Conservation (phyloP, 2,888 invertebrate genomes). For the Callyntrura guangdongensis region DNA sequence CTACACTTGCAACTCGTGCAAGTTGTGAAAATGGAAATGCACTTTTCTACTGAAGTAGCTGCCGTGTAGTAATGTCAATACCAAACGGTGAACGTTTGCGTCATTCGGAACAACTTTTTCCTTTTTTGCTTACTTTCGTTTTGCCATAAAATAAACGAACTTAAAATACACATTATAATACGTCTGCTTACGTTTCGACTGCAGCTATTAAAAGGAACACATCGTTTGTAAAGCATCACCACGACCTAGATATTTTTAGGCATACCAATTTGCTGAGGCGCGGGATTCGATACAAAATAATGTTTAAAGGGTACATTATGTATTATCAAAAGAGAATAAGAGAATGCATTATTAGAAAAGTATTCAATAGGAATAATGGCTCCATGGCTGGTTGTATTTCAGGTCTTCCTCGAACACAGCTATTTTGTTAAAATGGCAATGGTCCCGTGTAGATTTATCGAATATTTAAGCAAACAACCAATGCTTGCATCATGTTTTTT, state of each 20-base stretch:
- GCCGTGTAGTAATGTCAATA: too few relatives aligned
- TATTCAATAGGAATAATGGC: background rate
- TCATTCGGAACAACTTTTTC: background rate
- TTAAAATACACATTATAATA: background rate
- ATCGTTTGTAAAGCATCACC: slow-evolving; percentile 24
- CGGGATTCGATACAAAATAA: slow-evolving; percentile 2
- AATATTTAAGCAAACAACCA: slow-evolving; percentile 14
- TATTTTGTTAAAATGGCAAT: background rate
- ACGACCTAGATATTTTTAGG: background rate
- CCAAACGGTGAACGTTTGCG: too few relatives aligned
- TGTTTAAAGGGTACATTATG: background rate
- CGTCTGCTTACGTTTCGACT: too few relatives aligned
- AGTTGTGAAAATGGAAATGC: too few relatives aligned
- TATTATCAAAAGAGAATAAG: background rate
- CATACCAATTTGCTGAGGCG: background rate
- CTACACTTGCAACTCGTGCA: too few relatives aligned
- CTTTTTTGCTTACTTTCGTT: background rate
- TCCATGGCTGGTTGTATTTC: background rate
- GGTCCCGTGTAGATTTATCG: slow-evolving; percentile 6
- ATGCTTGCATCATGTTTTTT: background rate
- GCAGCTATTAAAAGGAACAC: slow-evolving; percentile 2
- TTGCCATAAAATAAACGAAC: background rate
- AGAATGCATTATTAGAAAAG: background rate
- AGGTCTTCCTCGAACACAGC: background rate
- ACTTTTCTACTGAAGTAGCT: too few relatives aligned